Percentiles rank a stretch among this genome's conserved stretches.
phyloP scores from a whole-genome alignment of 2,113 vertebrate species.

The Enhydra lutris region DNA sequence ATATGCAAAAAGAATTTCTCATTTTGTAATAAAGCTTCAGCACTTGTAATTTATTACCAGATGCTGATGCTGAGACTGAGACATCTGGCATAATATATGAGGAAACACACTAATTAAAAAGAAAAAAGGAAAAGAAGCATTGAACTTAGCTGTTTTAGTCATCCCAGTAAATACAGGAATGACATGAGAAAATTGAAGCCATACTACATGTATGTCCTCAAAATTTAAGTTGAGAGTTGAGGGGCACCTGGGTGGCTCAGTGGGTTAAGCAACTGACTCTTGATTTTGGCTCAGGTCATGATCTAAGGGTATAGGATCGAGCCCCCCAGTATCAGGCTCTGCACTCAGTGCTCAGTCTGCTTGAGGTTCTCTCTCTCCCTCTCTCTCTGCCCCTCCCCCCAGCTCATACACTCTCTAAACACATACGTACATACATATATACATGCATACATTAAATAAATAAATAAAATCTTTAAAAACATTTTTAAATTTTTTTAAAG shows the following conservation, averaged over 20 bases:
- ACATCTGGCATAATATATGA: neutral
- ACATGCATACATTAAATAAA: neutral
- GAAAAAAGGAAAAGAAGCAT: neutral
- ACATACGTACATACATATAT: neutral
- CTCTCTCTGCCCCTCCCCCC: neutral
- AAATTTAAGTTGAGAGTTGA: neutral
- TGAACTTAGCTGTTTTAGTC: conserved; percentile 3
- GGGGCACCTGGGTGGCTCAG: neutral
- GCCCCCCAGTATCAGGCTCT: neutral
- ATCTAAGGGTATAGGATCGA: neutral
- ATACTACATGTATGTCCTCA: neutral
- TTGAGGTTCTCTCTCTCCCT: neutral
- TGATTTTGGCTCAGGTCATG: neutral
- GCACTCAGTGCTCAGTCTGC: neutral
- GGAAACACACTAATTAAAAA: neutral
- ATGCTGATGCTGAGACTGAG: neutral
- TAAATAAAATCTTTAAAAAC: neutral
- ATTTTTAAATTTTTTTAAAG: no score
- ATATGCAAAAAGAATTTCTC: neutral
- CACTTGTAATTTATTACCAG: conserved; percentile 1
- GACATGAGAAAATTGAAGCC: neutral
- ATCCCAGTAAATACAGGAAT: neutral
- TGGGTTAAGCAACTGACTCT: neutral
- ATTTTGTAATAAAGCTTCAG: conserved; percentile 11
- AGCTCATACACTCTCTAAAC: neutral